Evolutionary conservation across 2,797 vertebrate species (phyloP).

Genomic region (Tragopan temminckii): DNA sequence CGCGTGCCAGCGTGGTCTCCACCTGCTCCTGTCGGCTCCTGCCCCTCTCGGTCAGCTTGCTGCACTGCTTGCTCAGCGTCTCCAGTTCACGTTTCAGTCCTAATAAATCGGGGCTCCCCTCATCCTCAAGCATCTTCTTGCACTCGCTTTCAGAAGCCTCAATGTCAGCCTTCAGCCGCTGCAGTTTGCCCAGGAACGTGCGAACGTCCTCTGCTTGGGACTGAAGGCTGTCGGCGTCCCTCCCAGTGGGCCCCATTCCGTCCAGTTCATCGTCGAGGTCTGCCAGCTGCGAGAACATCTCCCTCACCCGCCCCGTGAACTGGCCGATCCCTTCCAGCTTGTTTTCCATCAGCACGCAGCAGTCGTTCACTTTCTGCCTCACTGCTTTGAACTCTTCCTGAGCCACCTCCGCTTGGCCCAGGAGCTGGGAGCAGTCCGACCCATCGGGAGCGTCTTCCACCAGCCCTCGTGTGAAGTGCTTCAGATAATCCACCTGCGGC

Average conservation of each 20-base stretch:
- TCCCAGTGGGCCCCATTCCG: conserved; percentile 91
- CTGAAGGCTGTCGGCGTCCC: conserved; percentile 92
- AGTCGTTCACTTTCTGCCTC: conserved; percentile 89
- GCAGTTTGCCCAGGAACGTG: conserved; percentile 88
- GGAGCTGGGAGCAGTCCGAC: conserved; percentile 87
- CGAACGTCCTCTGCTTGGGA: conserved; percentile 92
- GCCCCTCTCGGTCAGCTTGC: conserved; percentile 90
- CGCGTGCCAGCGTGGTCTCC: conserved; percentile 84
- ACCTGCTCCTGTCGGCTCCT: conserved; percentile 89
- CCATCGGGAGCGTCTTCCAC: conserved; percentile 91
- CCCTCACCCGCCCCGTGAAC: conserved; percentile 91
- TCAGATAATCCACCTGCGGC: conserved; percentile 93
- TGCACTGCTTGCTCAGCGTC: conserved; percentile 92
- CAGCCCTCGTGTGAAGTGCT: conserved; percentile 91
- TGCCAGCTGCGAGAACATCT: conserved; percentile 93
- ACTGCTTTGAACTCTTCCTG: conserved; percentile 88
- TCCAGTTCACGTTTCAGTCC: conserved; percentile 94
- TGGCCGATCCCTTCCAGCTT: conserved; percentile 94
- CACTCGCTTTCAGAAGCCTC: conserved; percentile 89
- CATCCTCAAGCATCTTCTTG: conserved; percentile 90
- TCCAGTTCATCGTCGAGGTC: conserved; percentile 97
- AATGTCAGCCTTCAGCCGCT: conserved; percentile 85
- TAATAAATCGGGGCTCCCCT: conserved; percentile 94
- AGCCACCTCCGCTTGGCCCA: conserved; percentile 85
- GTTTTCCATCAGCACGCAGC: conserved; percentile 90